Base-by-base conservation (phyloP, 2,888 invertebrate species). In the Diarsia rubi region DNA sequence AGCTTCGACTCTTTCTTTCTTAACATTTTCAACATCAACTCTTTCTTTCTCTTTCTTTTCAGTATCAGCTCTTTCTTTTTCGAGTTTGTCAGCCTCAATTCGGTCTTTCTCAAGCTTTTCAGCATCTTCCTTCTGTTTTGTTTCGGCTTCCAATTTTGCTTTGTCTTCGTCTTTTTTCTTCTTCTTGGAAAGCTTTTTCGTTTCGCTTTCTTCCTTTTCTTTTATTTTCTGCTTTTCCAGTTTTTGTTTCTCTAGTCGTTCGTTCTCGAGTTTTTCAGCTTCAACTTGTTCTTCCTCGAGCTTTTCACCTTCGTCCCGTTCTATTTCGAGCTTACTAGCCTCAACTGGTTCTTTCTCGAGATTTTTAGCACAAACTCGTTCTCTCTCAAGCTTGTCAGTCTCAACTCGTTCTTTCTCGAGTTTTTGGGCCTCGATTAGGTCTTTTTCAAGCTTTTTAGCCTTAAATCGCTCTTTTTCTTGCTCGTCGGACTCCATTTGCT, bases 131-230 rank as follows among this genome's bases (percentile, higher is more conserved):
- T 5, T 60, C 8, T 14, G 45, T 37, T 11, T 45, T 27, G 14
- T 69, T 45, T 60, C 60, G 3, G 52, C 42, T 24, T 60, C 69
- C 5, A 57, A 14, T 65, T 54, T 62, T 0, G 12, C 21, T 14
- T 47, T 52, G 11, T 63, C 72, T 42, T 42, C n/a, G 6, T 54
- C 47, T 8, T 47, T 49, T 63, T 31, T 63, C 11, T 54, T 68
- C 19, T 44, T 57, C 31, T 27, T 72, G 4, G 11, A 14, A 2
- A 37, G 21, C 12, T 47, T 63, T 64, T 60, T 27, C 47, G 67
- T 67, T 2, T 68, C 21, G 19, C 14, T 16, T 45, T 62, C 6
- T 45, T 45, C 31, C 2, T 44, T 45, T 45, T 37, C 37, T 37
- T 37, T 37, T 8, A 45, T 4, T 45, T 45, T 14, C 16, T 2